Base-by-base conservation (phyloP, 2,113 vertebrate genomes). In the Brachionichthys hirsutus region DNA sequence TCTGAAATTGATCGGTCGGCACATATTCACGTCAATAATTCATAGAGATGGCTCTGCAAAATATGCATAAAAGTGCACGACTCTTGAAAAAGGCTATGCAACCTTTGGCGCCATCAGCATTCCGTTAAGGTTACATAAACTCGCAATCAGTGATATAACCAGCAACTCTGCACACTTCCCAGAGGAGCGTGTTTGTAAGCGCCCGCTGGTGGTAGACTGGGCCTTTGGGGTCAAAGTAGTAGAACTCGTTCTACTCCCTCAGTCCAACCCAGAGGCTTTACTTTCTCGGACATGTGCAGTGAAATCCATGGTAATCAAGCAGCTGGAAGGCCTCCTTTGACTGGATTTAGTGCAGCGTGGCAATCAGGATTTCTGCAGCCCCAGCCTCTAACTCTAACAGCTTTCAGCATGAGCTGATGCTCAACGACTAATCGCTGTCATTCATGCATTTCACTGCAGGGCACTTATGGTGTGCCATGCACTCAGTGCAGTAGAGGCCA, bases 301-400 rank as follows among this genome's bases (percentile, higher is more conserved):
- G 48, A 86, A 82, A 86, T 83, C 80, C 70, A 24, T 61, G 75
- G 75, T 82, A 82, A 86, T 81, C 84, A 86, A 80, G 80, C 78
- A 82, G 82, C 82, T 84, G 75, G 65, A 79, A 56, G 54, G 72
- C 59, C 74, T 18, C 47, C 74, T 82, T 76, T 71, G 50, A 75
- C 44, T 70, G 75, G 85, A 78, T 89, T 89, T 86, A 61, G 49
- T 60, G 57, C 55, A 49, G 12, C 55, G 72, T 77, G 80, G 76
- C 58, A 74, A 72, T 85, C 75, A 70, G 73, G 80, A 79, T 85
- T 85, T 85, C 62, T 10, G 18, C 41, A 54, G 63, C 52, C 60
- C 57, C 14, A 0, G 59, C 47, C 52, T 40, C 67, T 5, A 24
- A 59, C 38, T 61, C 50, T 48, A 35, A 57, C 36, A 52, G 72